Evolutionary conservation across 2,113 vertebrate genomes (phyloP), one percentile per base, ranked within the genome.

Genomic region (Cervus canadensis): DNA sequence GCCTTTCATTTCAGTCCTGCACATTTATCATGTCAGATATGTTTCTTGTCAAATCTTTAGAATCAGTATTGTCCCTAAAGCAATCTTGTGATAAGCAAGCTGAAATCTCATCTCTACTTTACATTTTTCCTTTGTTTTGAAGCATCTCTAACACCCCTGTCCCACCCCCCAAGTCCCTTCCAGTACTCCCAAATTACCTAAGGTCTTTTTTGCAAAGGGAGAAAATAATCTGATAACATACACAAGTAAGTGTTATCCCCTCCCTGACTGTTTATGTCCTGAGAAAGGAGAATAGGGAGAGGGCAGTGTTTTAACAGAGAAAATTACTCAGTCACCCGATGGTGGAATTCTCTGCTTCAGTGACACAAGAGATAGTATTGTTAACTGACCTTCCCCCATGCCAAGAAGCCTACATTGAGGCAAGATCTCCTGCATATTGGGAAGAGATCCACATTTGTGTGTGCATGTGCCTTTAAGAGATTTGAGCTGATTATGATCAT

Each of bases 1-100:
- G n/a, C 64, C 92, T 89, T 19, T 88, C 92, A 88, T 87, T 96
- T 94, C 92, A 86, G 7, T 85, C 56, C 59, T 90, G 56, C 40
- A 97, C 91, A 64, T 86, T 82, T 88, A 83, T 50, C 25, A 2
- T 64, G 71, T 92, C 45, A 81, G 4, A 86, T 89, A 89, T 48
- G 67, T 79, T 91, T 91, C 67, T 74, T 82, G 85, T 96, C 64
- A 90, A 82, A 43, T 64, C 12, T 43, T 92, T 97, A 57, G 56
- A 92, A 59, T 84, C 50, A 87, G 56, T 25, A 71, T 83, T 88
- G 71, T 85, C 45, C 28, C 79, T 97, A 87, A 82, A 92, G 28
- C 64, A 94, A 11, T 84, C 71, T 40, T 94, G 12, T 84, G 71
- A 64, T 50, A 96, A 52, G 21, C 62, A 94, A 83, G 92, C 62